Evolutionary conservation across 2,888 invertebrate genomes (phyloP).

Genomic region (Odontomyia ornata): DNA sequence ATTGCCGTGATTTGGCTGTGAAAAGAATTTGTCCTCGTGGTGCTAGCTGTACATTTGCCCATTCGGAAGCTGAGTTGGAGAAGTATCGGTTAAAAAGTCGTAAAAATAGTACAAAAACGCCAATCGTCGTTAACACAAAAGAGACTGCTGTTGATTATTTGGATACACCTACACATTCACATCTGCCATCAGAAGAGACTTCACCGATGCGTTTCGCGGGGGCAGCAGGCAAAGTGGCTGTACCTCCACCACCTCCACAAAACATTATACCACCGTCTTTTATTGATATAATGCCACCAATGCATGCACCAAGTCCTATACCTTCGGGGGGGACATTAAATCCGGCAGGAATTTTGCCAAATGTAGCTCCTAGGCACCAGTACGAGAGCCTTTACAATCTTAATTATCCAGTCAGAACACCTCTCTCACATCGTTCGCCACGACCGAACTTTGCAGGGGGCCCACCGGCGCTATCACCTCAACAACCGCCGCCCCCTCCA

Average conservation of each 20-base stretch:
- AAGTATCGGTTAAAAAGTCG: conserved; percentile 76
- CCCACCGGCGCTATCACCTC: conserved; percentile 47
- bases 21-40: conserved; percentile 87
- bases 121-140: conserved; percentile 53
- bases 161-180: conserved; percentile 51
- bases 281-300: conserved; percentile 52
- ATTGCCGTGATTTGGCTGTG: conserved; percentile 85
- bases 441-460: conserved; percentile 43
- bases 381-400: conserved; percentile 47
- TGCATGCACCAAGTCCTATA: conserved; percentile 49
- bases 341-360: conserved; percentile 46
- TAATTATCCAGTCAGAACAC: conserved; percentile 45
- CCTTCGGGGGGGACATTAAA: conserved; percentile 43
- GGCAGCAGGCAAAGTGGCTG: conserved; percentile 47
- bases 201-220: conserved; percentile 58
- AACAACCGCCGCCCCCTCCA: conserved; percentile 47
- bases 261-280: conserved; percentile 48
- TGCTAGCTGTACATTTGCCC: conserved; percentile 89
- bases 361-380: conserved; percentile 46
- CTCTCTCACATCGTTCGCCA: conserved; percentile 46
- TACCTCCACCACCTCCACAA: conserved; percentile 49
- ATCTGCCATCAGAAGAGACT: conserved; percentile 55
- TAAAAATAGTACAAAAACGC: conserved; percentile 64
- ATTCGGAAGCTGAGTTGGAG: conserved; percentile 90
- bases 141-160: conserved; percentile 54